Evolutionary conservation across 2,888 invertebrate genomes (phyloP).

Genomic region (Myathropa florea): DNA sequence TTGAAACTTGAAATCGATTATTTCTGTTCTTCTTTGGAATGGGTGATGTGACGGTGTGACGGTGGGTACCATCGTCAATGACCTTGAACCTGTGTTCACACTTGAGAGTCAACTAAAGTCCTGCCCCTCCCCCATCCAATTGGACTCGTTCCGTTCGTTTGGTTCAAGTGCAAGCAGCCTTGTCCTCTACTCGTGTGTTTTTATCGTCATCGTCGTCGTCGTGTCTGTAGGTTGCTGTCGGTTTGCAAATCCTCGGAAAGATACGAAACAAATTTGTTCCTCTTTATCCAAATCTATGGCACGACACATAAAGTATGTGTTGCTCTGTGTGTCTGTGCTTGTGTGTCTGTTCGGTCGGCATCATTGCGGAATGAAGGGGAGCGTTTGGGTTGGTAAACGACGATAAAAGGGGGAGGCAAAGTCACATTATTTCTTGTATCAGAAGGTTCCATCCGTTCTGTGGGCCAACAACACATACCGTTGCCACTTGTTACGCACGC

Average conservation of each 20-base stretch:
- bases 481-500: slow-evolving; percentile 70
- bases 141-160: neutral
- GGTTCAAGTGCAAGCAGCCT: slow-evolving; percentile 50
- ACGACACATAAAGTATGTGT: slow-evolving; percentile 51
- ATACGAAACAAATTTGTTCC: slow-evolving; percentile 53
- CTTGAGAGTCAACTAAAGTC: neutral
- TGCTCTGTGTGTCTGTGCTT: neutral
- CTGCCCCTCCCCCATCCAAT: neutral
- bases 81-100: slow-evolving; percentile 43
- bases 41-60: neutral
- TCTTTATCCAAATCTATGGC: slow-evolving; percentile 49
- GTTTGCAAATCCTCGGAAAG: slow-evolving; percentile 18
- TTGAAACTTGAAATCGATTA: slow-evolving; percentile 16
- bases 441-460: slow-evolving; percentile 52
- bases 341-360: neutral
- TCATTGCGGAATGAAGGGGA: neutral
- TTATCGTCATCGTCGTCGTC: neutral
- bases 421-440: slow-evolving; percentile 69
- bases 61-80: slow-evolving; percentile 21
- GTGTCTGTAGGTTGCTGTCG: neutral
- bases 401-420: slow-evolving; percentile 66
- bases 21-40: neutral
- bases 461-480: slow-evolving; percentile 52
- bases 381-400: slow-evolving; percentile 40
- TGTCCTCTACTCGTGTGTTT: neutral